Conservation (phyloP, 2,113 vertebrate species). For the Melanotaenia duboulayi region DNA sequence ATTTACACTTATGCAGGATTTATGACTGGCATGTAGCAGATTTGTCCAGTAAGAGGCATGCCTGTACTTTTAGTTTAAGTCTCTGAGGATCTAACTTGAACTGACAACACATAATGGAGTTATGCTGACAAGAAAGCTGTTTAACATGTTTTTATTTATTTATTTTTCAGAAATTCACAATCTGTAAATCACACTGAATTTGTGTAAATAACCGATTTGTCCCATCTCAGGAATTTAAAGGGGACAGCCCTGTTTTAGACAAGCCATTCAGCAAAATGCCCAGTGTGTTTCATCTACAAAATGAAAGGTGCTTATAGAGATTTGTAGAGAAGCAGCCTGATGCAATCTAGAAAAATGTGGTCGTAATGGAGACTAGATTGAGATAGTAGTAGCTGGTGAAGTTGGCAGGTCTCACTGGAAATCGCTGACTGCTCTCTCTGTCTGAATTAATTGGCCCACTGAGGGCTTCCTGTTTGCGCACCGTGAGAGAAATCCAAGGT, state of each 20-base stretch:
- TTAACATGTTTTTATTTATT: constrained; percentile 3
- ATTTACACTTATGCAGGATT: constrained; percentile 60
- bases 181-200: constrained; percentile 5
- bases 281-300: constrained; percentile 14
- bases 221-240: constrained; percentile 46
- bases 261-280: constrained; percentile 63
- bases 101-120: constrained; percentile 30
- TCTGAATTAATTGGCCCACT: constrained; percentile 83
- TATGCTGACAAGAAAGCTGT: constrained; percentile 14
- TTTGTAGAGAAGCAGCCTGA: constrained; percentile 81
- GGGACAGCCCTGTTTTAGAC: constrained; percentile 19
- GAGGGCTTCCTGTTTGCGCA: constrained; percentile 80
- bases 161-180: not conserved
- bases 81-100: constrained; percentile 10
- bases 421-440: constrained; percentile 81
- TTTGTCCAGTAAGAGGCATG: constrained; percentile 27
- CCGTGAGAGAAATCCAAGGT: constrained; percentile 75
- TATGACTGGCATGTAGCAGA: constrained; percentile 34
- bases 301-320: constrained; percentile 47
- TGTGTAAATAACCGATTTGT: constrained; percentile 18
- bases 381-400: constrained; percentile 79
- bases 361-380: constrained; percentile 81
- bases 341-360: constrained; percentile 82
- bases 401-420: constrained; percentile 83
- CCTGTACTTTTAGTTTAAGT: constrained; percentile 18